Evolutionary conservation across 2,797 vertebrate species (phyloP).

Genomic region (Epinephelus awoara): DNA sequence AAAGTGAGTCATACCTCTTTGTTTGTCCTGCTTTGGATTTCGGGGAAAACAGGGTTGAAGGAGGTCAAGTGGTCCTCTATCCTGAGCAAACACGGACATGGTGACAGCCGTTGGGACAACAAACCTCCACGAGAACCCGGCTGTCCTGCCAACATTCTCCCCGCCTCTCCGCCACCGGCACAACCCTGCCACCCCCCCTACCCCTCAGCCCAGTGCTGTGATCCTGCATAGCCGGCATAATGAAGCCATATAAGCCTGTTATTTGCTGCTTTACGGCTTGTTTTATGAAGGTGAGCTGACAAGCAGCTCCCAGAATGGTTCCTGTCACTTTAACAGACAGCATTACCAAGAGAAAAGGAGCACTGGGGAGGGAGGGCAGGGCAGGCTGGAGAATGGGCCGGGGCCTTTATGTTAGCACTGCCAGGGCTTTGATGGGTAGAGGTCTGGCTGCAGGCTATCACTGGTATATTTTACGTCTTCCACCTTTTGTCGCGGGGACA

Average conservation of each 20-base stretch:
- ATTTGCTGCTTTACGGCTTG: constrained; percentile 89
- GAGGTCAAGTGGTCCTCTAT: constrained; percentile 69
- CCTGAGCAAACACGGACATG: constrained; percentile 71
- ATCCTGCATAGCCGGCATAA: constrained; percentile 86
- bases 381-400: constrained; percentile 83
- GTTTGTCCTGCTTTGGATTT: constrained; percentile 56
- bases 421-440: constrained; percentile 92
- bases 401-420: constrained; percentile 83
- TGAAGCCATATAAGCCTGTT: constrained; percentile 90
- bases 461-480: constrained; percentile 93
- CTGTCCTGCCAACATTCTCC: constrained; percentile 72
- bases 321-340: constrained; percentile 93
- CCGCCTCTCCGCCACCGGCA: constrained; percentile 58
- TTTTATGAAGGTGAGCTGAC: constrained; percentile 92
- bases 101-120: constrained; percentile 69
- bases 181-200: constrained; percentile 46
- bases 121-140: constrained; percentile 75
- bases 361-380: constrained; percentile 75
- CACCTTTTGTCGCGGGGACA: constrained; percentile 89
- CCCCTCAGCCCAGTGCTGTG: constrained; percentile 77
- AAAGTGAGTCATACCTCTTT: constrained; percentile 50
- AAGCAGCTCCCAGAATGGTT: constrained; percentile 89
- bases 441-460: constrained; percentile 93
- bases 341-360: constrained; percentile 92
- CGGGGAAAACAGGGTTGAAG: constrained; percentile 50